Evolutionary conservation across 2,888 invertebrate genomes (phyloP).

Genomic region (Fissipunctia ypsillon): DNA sequence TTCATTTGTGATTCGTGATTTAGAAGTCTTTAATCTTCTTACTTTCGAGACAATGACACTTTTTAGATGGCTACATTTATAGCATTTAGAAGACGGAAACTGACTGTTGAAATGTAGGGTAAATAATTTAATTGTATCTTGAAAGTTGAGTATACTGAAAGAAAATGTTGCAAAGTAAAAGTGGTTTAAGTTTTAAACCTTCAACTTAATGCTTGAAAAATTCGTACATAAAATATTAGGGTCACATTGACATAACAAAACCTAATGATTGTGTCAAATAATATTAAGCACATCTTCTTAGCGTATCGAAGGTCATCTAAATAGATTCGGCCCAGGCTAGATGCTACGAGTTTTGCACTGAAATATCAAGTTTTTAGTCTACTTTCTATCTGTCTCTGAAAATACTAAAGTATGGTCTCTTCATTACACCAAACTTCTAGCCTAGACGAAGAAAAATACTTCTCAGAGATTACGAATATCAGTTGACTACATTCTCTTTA

Average conservation of each 20-base stretch:
- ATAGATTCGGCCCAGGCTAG: neutral
- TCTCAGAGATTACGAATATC: neutral
- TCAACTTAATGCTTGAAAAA: neutral
- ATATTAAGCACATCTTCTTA: neutral
- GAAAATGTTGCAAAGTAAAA: neutral
- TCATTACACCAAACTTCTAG: neutral
- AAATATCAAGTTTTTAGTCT: neutral
- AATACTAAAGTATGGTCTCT: neutral
- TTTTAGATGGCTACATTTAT: neutral
- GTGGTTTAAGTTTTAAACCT: neutral
- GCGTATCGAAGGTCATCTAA: neutral
- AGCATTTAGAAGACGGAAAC: no score
- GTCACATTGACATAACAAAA: neutral
- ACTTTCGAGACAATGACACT: neutral
- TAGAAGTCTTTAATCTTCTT: neutral
- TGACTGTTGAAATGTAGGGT: neutral
- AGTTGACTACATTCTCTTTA: constrained; percentile 31
- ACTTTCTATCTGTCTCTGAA: neutral
- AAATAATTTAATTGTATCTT: neutral
- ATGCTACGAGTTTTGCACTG: neutral
- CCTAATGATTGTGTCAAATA: no score
- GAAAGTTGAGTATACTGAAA: neutral
- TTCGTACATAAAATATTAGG: neutral
- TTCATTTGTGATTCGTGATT: neutral
- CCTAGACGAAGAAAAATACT: constrained; percentile 13